A percentile compares a stretch with the other conserved stretches of the same genome.
These are phyloP conservation scores for Macrosoma leucophasiata DNA, from an alignment of 2,888 invertebrate species.

Conservation along the genomic window DNA sequence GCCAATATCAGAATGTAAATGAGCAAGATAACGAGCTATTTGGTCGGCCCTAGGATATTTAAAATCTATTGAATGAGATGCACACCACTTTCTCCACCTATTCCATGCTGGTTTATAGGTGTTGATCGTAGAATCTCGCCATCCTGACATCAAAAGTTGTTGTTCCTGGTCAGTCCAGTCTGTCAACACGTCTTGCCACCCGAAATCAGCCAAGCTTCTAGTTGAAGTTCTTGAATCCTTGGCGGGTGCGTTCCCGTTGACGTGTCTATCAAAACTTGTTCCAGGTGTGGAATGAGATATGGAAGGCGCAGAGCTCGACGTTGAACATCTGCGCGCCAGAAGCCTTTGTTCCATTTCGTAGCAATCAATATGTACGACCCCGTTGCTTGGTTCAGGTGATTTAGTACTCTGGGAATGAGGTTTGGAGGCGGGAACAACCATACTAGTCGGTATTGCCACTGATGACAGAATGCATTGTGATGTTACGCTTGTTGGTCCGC, in stretches of 20 bases:
- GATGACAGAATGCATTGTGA: conserved; percentile 19
- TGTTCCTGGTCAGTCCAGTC: conserved; percentile 23
- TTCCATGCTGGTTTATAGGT: conserved; percentile 21
- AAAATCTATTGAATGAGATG: conserved; percentile 7
- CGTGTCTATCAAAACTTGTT: conserved; percentile 13
- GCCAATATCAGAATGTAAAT: conserved; percentile 14
- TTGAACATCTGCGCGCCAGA: conserved; percentile 26
- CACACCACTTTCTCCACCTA: conserved; percentile 13
- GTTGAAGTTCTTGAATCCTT: conserved; percentile 20
- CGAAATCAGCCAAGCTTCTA: conserved; percentile 31
- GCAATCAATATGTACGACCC: conserved; percentile 29
- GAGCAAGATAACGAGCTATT: conserved; percentile 19
- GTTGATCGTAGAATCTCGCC: conserved; percentile 14
- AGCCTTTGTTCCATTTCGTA: conserved; percentile 28
- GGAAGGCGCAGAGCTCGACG: conserved; percentile 12
- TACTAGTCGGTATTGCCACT: conserved; percentile 7
- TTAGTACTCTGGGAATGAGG: conserved; percentile 7
- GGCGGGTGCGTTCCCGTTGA: conserved; percentile 20
- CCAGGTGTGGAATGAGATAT: conserved; percentile 7
- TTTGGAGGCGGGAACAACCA: conserved; percentile 7
- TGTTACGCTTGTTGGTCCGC: conserved; percentile 14
- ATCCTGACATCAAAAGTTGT: conserved; percentile 11
- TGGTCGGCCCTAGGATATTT: conserved; percentile 8
- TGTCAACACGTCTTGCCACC: conserved; percentile 22
- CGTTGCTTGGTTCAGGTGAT: conserved; percentile 20